A percentile compares a stretch with the other conserved stretches of the same genome.
These are phyloP conservation scores for Onchidella celtica DNA, from an alignment of 2,888 invertebrate genomes.

Conservation along the genomic window DNA sequence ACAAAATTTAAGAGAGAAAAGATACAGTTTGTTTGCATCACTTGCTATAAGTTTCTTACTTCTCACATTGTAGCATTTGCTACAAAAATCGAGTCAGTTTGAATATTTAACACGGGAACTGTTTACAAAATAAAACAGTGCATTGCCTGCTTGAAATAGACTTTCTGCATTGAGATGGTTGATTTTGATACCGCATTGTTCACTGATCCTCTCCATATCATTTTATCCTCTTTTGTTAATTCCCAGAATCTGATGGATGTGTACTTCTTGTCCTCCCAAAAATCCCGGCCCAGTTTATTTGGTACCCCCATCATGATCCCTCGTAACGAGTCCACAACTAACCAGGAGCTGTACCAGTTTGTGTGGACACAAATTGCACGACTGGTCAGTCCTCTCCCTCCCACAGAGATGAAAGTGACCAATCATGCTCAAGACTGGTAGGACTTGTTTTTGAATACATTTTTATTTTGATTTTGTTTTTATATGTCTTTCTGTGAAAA, in stretches of 20 bases:
- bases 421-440: constrained; percentile 94
- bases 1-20: too few species aligned
- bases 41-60: too few species aligned
- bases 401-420: constrained; percentile 85
- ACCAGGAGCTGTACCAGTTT: constrained; percentile 89
- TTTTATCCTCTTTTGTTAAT: background rate
- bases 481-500: background rate
- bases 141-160: too few species aligned
- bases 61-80: too few species aligned
- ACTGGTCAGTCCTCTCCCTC: constrained; percentile 89
- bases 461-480: background rate
- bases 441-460: constrained; percentile 63
- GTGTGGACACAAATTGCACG: constrained; percentile 91
- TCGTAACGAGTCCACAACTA: constrained; percentile 84
- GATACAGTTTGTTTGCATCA: too few species aligned
- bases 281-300: constrained; percentile 89
- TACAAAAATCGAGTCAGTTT: too few species aligned
- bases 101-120: too few species aligned
- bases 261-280: constrained; percentile 92
- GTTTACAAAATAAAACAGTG: too few species aligned
- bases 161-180: too few species aligned
- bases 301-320: constrained; percentile 91
- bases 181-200: too few species aligned
- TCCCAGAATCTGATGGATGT: constrained; percentile 87
- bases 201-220: background rate